Base-by-base conservation (phyloP, 2,888 invertebrate genomes). In the Caenorhabditis parvicauda region DNA sequence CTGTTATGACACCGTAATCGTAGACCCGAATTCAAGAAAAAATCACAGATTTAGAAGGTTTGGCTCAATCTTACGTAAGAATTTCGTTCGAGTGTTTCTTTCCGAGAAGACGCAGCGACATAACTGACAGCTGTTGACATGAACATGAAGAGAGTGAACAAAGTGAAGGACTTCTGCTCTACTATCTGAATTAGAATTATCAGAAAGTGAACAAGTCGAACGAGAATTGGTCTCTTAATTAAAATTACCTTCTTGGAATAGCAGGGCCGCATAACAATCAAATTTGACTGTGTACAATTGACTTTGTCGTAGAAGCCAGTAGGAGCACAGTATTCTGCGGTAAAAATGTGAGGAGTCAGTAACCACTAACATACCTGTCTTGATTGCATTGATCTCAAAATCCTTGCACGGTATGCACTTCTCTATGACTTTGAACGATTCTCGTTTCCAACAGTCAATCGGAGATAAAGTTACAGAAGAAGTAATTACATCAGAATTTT, bases 361-460 rank as follows among this genome's bases (percentile, higher is more conserved):
- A 12, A 37, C 3, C 17, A 44, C 21, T 4, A 0, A 25, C 51
- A 51, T 42, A 70, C 69, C 56, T 3, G 66, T 56, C 60, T 70
- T 70, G 17, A 70, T 57, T 7, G 69, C 69, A 27, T 60, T 61
- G 12, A 66, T 48, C 22, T 70, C 69, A 46, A 70, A 70, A 4
- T 70, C 69, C 21, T 59, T 64, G 28, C 69, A 70, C 4, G 57
- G 55, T 0, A 51, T 21, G 35, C 69, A 70, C 29, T 56, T 39
- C 0, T 54, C 43, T 25, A 64, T 29, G 7, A 69, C 49, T 27
- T 53, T 43, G 14, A 52, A 54, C 37, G 55, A 35, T 47, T 70
- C 69, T 9, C 63, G 56, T 28, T 62, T 61, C 64, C 66, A 70
- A 39, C 69, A 70, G 7, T 70, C 62, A 14, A 29, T 38, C 14